These are phyloP conservation scores for Thamnaconus septentrionalis DNA, from an alignment of 2,113 vertebrate species.

Conservation along the genomic window DNA sequence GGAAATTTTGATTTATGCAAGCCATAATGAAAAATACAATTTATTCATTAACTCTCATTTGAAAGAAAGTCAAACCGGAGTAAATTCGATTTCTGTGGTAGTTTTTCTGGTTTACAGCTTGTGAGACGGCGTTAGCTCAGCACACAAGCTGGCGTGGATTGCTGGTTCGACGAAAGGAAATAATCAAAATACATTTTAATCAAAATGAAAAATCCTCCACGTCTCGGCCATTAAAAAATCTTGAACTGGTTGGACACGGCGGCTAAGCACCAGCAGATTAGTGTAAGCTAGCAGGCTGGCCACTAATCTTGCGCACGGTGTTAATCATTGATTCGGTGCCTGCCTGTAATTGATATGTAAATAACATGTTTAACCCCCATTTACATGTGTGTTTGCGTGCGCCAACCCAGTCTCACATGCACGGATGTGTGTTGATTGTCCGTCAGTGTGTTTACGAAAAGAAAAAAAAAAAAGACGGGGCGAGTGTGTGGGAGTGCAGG, in stretches of 20 bases:
- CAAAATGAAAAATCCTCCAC: constrained; percentile 35
- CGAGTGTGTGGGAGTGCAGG: constrained; percentile 61
- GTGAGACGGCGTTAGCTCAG: constrained; percentile 5
- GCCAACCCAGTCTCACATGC: constrained; percentile 1
- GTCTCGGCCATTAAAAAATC: constrained; percentile 39
- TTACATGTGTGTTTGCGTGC: constrained; percentile 49
- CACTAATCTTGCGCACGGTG: constrained; percentile 53
- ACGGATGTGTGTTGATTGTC: neutral
- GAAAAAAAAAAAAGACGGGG: neutral
- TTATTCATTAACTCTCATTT: neutral
- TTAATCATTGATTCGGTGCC: constrained; percentile 69
- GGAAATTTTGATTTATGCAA: neutral
- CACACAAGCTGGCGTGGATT: constrained; percentile 14
- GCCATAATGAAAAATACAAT: neutral
- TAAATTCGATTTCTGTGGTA: too few relatives aligned
- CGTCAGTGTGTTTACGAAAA: constrained; percentile 11
- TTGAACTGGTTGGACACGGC: constrained; percentile 33
- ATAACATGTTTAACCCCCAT: constrained; percentile 72
- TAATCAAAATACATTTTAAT: constrained; percentile 39
- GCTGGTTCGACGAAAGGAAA: constrained; percentile 21
- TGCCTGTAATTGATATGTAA: constrained; percentile 75
- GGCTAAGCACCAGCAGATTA: constrained; percentile 44
- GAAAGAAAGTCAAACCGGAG: too few relatives aligned
- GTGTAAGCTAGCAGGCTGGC: constrained; percentile 27
- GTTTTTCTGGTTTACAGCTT: neutral